Evolutionary conservation across 2,888 invertebrate genomes (phyloP).

Genomic region (Lochmaea crataegi): DNA sequence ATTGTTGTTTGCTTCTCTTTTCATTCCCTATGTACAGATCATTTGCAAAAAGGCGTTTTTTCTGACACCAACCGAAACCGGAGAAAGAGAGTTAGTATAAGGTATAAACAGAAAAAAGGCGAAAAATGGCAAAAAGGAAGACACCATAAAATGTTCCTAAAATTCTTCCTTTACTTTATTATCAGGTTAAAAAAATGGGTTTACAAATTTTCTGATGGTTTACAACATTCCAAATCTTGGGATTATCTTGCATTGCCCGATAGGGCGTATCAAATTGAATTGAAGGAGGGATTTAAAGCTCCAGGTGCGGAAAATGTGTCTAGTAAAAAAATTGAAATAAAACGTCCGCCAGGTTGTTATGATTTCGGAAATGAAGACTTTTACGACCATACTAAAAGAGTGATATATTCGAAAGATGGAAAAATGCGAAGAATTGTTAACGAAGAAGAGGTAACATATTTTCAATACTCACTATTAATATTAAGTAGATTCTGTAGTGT

Average conservation of each 20-base stretch:
- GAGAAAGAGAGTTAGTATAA: too few species aligned
- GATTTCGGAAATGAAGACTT: conserved; percentile 21
- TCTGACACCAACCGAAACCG: too few species aligned
- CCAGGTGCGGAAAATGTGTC: conserved; percentile 13
- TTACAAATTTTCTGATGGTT: conserved; percentile 17
- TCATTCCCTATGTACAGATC: too few species aligned
- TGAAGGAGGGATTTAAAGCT: background rate
- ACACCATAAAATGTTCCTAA: too few species aligned
- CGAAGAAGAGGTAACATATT: conserved; percentile 6
- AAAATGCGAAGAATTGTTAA: conserved; percentile 21
- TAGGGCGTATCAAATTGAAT: conserved; percentile 19
- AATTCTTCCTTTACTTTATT: background rate
- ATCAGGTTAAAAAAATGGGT: conserved; percentile 5
- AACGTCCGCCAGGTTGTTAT: conserved; percentile 18
- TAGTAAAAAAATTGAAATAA: background rate
- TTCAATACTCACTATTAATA: too few species aligned
- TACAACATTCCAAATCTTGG: background rate
- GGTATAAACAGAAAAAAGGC: too few species aligned
- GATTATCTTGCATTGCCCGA: conserved; percentile 25
- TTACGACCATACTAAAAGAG: conserved; percentile 13
- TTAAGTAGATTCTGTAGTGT: too few species aligned
- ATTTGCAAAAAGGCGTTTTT: too few species aligned
- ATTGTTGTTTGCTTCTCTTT: too few species aligned
- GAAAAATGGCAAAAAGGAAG: too few species aligned
- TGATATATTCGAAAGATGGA: conserved; percentile 18